Percentiles rank a stretch among this genome's conserved stretches.
Evolutionary conservation across 2,888 invertebrate genomes (phyloP).

Genomic region (Phaedon cochleariae): DNA sequence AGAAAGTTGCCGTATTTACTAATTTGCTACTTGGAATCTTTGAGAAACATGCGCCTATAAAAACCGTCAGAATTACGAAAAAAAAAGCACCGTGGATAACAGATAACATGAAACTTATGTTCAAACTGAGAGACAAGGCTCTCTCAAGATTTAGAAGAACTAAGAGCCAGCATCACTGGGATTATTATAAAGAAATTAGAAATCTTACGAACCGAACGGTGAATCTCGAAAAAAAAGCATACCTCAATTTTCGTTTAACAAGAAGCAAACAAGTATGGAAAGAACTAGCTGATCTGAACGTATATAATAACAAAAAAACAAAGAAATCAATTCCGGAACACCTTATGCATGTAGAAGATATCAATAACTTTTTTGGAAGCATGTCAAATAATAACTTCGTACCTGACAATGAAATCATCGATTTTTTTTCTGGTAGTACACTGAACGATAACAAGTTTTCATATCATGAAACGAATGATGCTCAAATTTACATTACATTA

Average conservation of each 20-base stretch:
- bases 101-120: background rate
- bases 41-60: constrained; percentile 8
- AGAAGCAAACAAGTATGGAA: background rate
- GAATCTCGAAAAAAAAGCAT: background rate
- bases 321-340: background rate
- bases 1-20: background rate
- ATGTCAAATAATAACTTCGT: background rate
- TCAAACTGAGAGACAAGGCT: background rate
- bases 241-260: background rate
- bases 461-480: background rate
- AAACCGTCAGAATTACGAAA: constrained; percentile 1
- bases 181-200: background rate
- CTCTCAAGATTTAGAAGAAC: background rate
- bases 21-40: background rate
- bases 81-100: constrained; percentile 10
- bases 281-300: background rate
- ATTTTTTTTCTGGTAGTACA: background rate
- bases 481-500: background rate
- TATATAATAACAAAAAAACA: background rate
- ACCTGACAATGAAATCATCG: background rate
- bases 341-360: background rate
- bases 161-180: background rate
- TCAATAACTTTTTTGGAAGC: background rate
- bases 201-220: background rate
- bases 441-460: background rate